A percentile compares a stretch with the other conserved stretches of the same genome.
phyloP scores from a whole-genome alignment of 2,888 invertebrate genomes.

The Boloria euphrosyne region DNA sequence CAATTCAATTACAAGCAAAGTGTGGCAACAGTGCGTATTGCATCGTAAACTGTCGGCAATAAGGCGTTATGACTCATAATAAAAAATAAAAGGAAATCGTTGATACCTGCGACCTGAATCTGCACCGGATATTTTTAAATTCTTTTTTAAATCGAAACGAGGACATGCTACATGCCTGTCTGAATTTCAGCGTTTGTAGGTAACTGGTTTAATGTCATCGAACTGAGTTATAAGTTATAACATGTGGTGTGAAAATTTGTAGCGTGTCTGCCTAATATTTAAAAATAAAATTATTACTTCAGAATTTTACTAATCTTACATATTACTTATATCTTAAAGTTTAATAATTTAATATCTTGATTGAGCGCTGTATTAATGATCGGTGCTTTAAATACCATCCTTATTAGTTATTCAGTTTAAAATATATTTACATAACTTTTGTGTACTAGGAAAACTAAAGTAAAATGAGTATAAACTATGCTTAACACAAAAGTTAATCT shows the following conservation, averaged over 20 bases:
- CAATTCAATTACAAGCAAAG: slow-evolving; percentile 76
- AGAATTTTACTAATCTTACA: too few species aligned
- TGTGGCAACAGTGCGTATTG: slow-evolving; percentile 69
- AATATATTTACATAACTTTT: too few species aligned
- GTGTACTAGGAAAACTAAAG: too few species aligned
- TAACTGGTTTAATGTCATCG: slow-evolving; percentile 23
- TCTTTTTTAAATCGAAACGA: slow-evolving; percentile 36
- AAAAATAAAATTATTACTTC: not conserved
- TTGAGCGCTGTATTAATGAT: too few species aligned
- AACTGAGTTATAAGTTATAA: slow-evolving; percentile 16
- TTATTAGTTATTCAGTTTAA: too few species aligned
- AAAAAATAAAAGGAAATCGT: slow-evolving; percentile 54
- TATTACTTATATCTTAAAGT: too few species aligned
- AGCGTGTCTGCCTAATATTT: slow-evolving; percentile 6
- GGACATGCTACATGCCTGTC: slow-evolving; percentile 29
- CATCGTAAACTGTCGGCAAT: slow-evolving; percentile 69
- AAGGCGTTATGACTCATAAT: slow-evolving; percentile 67
- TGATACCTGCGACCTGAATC: slow-evolving; percentile 58
- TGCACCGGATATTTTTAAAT: slow-evolving; percentile 45
- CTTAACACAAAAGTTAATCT: too few species aligned
- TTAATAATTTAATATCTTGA: too few species aligned
- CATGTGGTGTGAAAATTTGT: slow-evolving; percentile 2
- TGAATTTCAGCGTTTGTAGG: slow-evolving; percentile 25
- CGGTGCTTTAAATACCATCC: too few species aligned
- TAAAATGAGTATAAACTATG: too few species aligned